phyloP scores from a whole-genome alignment of 2,888 invertebrate genomes.

The Clostera curtula region DNA sequence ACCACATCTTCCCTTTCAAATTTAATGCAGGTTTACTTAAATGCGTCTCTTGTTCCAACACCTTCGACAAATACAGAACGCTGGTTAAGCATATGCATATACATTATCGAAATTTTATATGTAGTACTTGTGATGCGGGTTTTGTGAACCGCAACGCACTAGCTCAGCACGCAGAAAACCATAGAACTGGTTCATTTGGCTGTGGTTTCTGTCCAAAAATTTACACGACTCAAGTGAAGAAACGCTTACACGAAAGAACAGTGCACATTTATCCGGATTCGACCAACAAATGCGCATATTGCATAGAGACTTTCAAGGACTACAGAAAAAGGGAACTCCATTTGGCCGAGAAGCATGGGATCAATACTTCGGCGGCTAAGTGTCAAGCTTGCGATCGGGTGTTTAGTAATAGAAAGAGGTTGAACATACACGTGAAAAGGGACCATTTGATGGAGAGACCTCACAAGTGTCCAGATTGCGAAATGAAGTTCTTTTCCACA shows the following conservation, averaged over 20 bases:
- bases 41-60: conserved; percentile 13
- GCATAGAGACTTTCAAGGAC: conserved; percentile 31
- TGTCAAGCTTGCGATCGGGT: conserved; percentile 33
- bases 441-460: conserved; percentile 27
- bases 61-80: conserved; percentile 13
- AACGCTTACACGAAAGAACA: conserved; percentile 43
- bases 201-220: conserved; percentile 52
- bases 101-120: conserved; percentile 35
- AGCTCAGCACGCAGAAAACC: conserved; percentile 19
- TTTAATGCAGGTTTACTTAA: conserved; percentile 22
- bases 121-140: conserved; percentile 25
- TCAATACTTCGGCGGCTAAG: conserved; percentile 13
- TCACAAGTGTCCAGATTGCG: conserved; percentile 22
- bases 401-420: conserved; percentile 20
- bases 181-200: conserved; percentile 25
- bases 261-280: conserved; percentile 16
- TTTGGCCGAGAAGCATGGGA: conserved; percentile 23
- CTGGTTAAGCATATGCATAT: conserved; percentile 35
- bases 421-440: conserved; percentile 26
- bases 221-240: conserved; percentile 44
- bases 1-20: conserved; percentile 37
- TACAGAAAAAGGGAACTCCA: conserved; percentile 27
- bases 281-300: conserved; percentile 30
- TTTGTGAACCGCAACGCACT: conserved; percentile 29
- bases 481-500: conserved; percentile 22